phyloP scores from a whole-genome alignment of 1,140 invertebrate species.

The Arctopsyche grandis region DNA sequence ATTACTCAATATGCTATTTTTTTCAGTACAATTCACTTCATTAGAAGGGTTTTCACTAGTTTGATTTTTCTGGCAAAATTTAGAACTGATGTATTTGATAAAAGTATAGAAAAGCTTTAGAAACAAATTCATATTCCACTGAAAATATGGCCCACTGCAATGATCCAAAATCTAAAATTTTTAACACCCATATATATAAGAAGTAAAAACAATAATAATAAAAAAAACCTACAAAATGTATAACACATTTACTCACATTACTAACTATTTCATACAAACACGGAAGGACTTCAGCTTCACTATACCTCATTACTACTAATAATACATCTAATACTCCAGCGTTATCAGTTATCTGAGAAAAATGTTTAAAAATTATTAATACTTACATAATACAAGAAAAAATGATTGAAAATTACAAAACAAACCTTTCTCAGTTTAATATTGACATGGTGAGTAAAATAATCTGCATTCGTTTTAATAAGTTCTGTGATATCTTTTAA shows the following conservation, averaged over 20 bases:
- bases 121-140: slow-evolving; percentile 67
- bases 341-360: slow-evolving; percentile 58
- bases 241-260: slow-evolving; percentile 62
- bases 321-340: slow-evolving; percentile 69
- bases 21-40: neutral
- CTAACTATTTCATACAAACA: slow-evolving; percentile 72
- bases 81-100: slow-evolving; percentile 64
- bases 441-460: slow-evolving; percentile 73
- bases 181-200: slow-evolving; percentile 30
- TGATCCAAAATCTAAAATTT: slow-evolving; percentile 67
- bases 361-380: neutral
- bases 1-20: neutral
- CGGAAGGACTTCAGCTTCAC: slow-evolving; percentile 68
- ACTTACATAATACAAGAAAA: neutral
- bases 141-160: slow-evolving; percentile 68
- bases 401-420: slow-evolving; percentile 27
- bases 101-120: slow-evolving; percentile 74
- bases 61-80: slow-evolving; percentile 36
- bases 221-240: slow-evolving; percentile 29
- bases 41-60: slow-evolving; percentile 5
- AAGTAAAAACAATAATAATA: no score
- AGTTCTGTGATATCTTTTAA: slow-evolving; percentile 66
- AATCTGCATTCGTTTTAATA: slow-evolving; percentile 72
- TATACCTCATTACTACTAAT: slow-evolving; percentile 72
- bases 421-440: slow-evolving; percentile 69